phyloP scores from a whole-genome alignment of 2,888 invertebrate genomes.

The Lamproptera curius region DNA sequence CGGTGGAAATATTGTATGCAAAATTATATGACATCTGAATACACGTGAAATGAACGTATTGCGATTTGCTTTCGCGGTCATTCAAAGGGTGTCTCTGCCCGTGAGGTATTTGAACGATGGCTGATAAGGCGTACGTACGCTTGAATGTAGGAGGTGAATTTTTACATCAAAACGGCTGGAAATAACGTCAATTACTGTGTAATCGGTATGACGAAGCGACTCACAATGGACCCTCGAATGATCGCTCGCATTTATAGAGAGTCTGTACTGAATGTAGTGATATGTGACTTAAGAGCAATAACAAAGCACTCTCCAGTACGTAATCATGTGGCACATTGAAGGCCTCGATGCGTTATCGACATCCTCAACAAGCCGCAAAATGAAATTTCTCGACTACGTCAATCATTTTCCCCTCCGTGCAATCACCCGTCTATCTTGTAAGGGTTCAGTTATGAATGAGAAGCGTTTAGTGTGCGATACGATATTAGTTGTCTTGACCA shows the following conservation, averaged over 20 bases:
- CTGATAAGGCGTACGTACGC: conserved; percentile 12
- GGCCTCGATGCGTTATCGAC: conserved; percentile 52
- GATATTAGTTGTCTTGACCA: no score
- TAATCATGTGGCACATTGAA: conserved; percentile 44
- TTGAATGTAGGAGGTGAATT: neutral
- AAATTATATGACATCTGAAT: conserved; percentile 78
- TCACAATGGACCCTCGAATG: conserved; percentile 39
- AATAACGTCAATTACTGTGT: conserved; percentile 3
- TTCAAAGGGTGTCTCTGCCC: conserved; percentile 35
- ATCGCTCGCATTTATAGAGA: conserved; percentile 37
- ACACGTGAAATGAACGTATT: conserved; percentile 64
- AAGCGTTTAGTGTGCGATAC: no score
- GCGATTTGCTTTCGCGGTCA: conserved; percentile 46
- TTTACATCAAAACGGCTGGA: neutral
- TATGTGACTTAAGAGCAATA: conserved; percentile 57
- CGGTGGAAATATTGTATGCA: conserved; percentile 77
- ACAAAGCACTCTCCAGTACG: conserved; percentile 55
- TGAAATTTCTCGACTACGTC: conserved; percentile 73
- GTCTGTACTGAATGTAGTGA: conserved; percentile 61
- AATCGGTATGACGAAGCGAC: conserved; percentile 9
- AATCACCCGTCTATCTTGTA: conserved; percentile 9
- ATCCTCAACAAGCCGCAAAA: conserved; percentile 74
- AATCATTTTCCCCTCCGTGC: conserved; percentile 71
- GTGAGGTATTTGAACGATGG: conserved; percentile 22
- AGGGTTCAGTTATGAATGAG: neutral